Conservation (phyloP, 2,888 invertebrate genomes). For the Dendrolimus pini region DNA sequence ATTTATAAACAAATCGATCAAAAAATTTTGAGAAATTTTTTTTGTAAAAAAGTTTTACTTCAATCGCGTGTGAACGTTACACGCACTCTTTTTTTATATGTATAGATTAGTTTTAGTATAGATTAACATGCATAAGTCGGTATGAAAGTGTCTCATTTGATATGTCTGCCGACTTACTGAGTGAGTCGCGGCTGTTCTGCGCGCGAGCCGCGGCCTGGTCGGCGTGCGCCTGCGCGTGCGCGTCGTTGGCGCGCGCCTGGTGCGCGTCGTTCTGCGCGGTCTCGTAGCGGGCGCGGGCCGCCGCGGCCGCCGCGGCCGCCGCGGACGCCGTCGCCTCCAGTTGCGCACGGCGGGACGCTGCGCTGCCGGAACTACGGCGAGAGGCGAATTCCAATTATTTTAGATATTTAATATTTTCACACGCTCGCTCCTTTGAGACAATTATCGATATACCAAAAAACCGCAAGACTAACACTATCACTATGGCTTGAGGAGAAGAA, state of each 20-base stretch:
- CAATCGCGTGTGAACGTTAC: too few relatives aligned
- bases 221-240: slow-evolving; percentile 28
- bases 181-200: slow-evolving; percentile 22
- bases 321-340: slow-evolving; percentile 22
- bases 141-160: too few relatives aligned
- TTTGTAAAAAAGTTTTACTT: too few relatives aligned
- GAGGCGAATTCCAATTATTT: not conserved
- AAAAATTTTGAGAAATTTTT: too few relatives aligned
- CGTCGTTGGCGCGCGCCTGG: slow-evolving; percentile 42
- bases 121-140: too few relatives aligned
- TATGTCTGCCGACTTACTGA: slow-evolving; percentile 21
- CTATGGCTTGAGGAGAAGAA: too few relatives aligned
- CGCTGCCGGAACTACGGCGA: slow-evolving; percentile 31
- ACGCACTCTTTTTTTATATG: too few relatives aligned
- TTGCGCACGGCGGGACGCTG: slow-evolving; percentile 27
- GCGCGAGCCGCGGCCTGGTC: slow-evolving; percentile 28
- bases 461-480: too few relatives aligned
- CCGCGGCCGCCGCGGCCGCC: slow-evolving; percentile 25
- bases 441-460: too few relatives aligned
- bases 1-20: too few relatives aligned
- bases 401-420: not conserved
- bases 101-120: too few relatives aligned
- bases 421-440: too few relatives aligned
- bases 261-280: slow-evolving; percentile 51
- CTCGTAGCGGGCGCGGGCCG: slow-evolving; percentile 41